phyloP scores from a whole-genome alignment of 92 coral and sea anemone species.

The Phenganax marumi region DNA sequence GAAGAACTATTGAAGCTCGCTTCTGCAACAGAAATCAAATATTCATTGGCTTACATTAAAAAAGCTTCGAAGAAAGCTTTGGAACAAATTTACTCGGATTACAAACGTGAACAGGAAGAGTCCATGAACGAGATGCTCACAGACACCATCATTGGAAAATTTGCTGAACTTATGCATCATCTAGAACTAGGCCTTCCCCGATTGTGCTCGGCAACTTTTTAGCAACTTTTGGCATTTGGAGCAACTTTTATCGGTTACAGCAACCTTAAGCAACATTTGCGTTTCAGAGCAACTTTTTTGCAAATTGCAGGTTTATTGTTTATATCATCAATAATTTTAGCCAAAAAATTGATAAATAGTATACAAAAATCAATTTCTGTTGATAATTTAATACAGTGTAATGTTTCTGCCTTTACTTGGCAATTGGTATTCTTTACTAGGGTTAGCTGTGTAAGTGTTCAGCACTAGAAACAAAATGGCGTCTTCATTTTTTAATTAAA shows the following conservation, averaged over 20 bases:
- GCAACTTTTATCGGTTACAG: slow-evolving; percentile 28
- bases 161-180: too few species aligned
- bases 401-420: background rate
- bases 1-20: too few species aligned
- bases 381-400: background rate
- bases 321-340: background rate
- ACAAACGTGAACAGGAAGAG: too few species aligned
- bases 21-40: too few species aligned
- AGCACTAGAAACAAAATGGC: slow-evolving; percentile 18
- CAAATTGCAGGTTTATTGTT: slow-evolving; percentile 5
- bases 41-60: too few species aligned
- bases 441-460: background rate
- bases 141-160: too few species aligned
- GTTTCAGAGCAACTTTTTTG: slow-evolving; percentile 19
- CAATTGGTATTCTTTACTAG: background rate
- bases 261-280: slow-evolving; percentile 25
- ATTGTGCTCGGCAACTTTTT: slow-evolving; percentile 33
- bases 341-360: slow-evolving; percentile 1
- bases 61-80: too few species aligned
- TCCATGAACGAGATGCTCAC: too few species aligned
- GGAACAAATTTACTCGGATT: too few species aligned
- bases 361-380: slow-evolving; percentile 1
- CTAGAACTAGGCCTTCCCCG: too few species aligned
- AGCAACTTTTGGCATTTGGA: slow-evolving; percentile 33
- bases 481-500: background rate